Percentiles rank a stretch among this genome's conserved stretches.
Evolutionary conservation across 2,113 vertebrate genomes (phyloP).

Genomic region (Platichthys flesus): DNA sequence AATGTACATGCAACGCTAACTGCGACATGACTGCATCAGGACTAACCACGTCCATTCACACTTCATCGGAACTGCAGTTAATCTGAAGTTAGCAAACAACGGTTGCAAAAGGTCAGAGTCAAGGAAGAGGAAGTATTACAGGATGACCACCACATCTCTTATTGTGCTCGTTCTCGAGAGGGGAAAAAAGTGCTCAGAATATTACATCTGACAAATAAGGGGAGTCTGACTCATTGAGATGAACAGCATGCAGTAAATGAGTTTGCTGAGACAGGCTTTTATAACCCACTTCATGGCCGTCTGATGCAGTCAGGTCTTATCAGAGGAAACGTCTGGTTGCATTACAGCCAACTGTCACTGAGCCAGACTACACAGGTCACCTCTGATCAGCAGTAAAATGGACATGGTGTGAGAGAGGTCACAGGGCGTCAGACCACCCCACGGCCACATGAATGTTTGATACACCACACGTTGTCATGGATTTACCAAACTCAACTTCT

Average conservation of each 20-base stretch:
- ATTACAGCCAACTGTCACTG: slow-evolving; percentile 52
- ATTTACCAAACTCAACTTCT: slow-evolving; percentile 39
- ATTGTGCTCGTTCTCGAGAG: not conserved
- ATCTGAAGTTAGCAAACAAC: not conserved
- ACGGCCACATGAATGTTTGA: not conserved
- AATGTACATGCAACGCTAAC: slow-evolving; percentile 20
- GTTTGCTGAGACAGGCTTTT: slow-evolving; percentile 69
- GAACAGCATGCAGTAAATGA: slow-evolving; percentile 54
- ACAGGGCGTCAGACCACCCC: slow-evolving; percentile 11
- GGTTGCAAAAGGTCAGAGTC: not conserved
- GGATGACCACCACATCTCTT: not conserved
- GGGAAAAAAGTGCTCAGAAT: slow-evolving; percentile 16
- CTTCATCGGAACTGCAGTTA: not conserved
- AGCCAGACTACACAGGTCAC: slow-evolving; percentile 45
- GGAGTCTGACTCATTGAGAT: slow-evolving; percentile 45
- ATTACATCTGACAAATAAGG: slow-evolving; percentile 53
- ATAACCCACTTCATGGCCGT: slow-evolving; percentile 61
- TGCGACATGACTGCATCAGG: slow-evolving; percentile 6
- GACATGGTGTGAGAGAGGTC: slow-evolving; percentile 50
- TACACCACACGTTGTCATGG: not conserved
- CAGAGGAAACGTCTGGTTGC: slow-evolving; percentile 69
- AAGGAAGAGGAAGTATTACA: not conserved
- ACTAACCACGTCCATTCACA: not conserved
- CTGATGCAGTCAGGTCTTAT: slow-evolving; percentile 60
- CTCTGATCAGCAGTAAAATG: slow-evolving; percentile 56